Evolutionary conservation across 2,113 vertebrate genomes (phyloP), one percentile per base, ranked within the genome.

Genomic region (Sander lucioperca): DNA sequence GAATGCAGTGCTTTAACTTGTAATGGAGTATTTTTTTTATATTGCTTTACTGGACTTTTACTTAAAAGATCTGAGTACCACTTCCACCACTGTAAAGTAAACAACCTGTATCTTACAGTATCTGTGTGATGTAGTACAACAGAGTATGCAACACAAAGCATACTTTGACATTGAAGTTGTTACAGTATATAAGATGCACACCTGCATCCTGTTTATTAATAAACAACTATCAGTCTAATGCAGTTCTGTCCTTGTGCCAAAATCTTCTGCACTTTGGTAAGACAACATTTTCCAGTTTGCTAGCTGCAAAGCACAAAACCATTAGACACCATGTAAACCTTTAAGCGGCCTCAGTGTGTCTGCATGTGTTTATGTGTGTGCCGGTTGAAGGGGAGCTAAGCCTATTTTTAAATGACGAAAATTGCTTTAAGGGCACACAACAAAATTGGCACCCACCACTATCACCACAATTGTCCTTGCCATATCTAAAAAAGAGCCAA

Each of bases 361-460:
- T 39, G 19, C 25, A 27, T 75, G 81, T 74, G 76, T 73, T 43
- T 39, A 43, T 65, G 71, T 50, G 69, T 67, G 65, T 75, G 69
- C 45, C 53, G 62, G 65, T 79, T 72, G 69, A 79, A 80, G 57
- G 69, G 23, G 48, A 85, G 53, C 9, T 56, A 74, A 57, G 58
- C 36, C 79, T 85, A 86, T 85, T 90, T 92, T 86, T 86, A 88
- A 88, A 90, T 85, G 80, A 86, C 56, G 74, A 82, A 88, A 92
- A 91, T 89, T 86, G 78, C 71, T 91, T 85, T 88, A 89, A 88
- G 79, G 79, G 83, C 84, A 69, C 76, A 88, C 79, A 85, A 83
- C 86, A 81, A 82, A 87, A 90, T 88, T 88, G 88, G 84, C 81
- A 69, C 48, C 86, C 70, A 57, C 79, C 56, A 43, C 81, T 43